A percentile compares a stretch with the other conserved stretches of the same genome.
phyloP scores from a whole-genome alignment of 2,888 invertebrate species.

The Hipparchia semele region DNA sequence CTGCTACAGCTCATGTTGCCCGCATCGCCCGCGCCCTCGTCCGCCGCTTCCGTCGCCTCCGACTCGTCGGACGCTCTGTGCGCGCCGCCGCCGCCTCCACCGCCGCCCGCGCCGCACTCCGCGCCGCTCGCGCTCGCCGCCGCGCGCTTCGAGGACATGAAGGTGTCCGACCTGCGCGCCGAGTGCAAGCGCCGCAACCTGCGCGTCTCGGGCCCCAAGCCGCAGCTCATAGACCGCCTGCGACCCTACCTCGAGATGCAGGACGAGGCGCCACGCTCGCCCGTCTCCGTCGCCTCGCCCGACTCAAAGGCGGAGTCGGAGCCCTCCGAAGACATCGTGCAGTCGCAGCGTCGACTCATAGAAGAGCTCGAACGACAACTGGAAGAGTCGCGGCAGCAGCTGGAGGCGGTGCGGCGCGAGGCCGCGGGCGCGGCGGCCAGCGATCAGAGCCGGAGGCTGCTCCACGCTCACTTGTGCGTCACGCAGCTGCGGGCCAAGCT shows the following conservation, averaged over 20 bases:
- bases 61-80: conserved; percentile 65
- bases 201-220: conserved; percentile 98
- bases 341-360: conserved; percentile 92
- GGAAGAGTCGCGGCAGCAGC: conserved; percentile 89
- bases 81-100: conserved; percentile 63
- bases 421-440: conserved; percentile 79
- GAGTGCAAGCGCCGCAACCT: conserved; percentile 96
- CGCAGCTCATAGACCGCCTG: conserved; percentile 95
- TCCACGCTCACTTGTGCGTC: conserved; percentile 85
- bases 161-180: conserved; percentile 95
- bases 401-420: conserved; percentile 86
- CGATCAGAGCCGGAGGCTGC: conserved; percentile 72
- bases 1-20: conserved; percentile 89
- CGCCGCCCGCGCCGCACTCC: conserved; percentile 79
- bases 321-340: conserved; percentile 87
- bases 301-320: conserved; percentile 65
- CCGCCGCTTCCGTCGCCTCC: conserved; percentile 64
- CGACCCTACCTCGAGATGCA: conserved; percentile 86
- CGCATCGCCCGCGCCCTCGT: conserved; percentile 57
- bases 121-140: conserved; percentile 71
- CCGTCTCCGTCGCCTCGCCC: conserved; percentile 67
- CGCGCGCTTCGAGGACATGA: conserved; percentile 95
- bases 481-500: conserved; percentile 84
- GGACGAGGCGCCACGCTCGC: conserved; percentile 75
- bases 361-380: conserved; percentile 93